Evolutionary conservation across 2,113 vertebrate species (phyloP).

Genomic region (Galeopterus variegatus): DNA sequence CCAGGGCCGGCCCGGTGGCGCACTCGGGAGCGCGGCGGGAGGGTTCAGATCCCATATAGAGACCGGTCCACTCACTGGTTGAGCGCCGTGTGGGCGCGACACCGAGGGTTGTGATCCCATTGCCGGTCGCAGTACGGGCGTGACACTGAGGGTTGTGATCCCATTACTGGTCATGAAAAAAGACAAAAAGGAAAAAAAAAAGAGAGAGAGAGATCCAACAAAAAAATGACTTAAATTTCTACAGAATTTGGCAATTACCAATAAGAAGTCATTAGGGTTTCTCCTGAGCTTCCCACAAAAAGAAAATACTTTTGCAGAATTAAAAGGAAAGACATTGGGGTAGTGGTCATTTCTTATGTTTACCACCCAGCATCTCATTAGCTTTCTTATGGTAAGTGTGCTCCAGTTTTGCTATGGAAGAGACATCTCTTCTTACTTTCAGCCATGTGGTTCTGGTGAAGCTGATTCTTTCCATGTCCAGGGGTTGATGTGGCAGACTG

Average conservation of each 20-base stretch:
- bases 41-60: too few relatives aligned
- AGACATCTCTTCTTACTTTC: neutral
- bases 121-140: too few relatives aligned
- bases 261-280: conserved; percentile 19
- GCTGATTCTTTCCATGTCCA: neutral
- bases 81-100: too few relatives aligned
- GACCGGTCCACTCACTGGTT: too few relatives aligned
- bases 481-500: neutral
- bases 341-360: neutral
- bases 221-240: conserved; percentile 37
- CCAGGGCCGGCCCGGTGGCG: too few relatives aligned
- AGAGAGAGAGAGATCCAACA: neutral
- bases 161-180: too few relatives aligned
- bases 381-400: neutral
- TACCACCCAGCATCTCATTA: neutral
- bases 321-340: neutral
- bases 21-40: too few relatives aligned
- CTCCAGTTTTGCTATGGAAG: conserved; percentile 2
- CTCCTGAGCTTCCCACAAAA: neutral
- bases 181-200: too few relatives aligned
- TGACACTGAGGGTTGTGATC: too few relatives aligned
- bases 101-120: too few relatives aligned
- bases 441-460: neutral
- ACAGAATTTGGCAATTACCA: conserved; percentile 5
- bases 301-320: conserved; percentile 42